These are phyloP conservation scores for Pammene aurita DNA, from an alignment of 2,888 invertebrate species.

Conservation along the genomic window DNA sequence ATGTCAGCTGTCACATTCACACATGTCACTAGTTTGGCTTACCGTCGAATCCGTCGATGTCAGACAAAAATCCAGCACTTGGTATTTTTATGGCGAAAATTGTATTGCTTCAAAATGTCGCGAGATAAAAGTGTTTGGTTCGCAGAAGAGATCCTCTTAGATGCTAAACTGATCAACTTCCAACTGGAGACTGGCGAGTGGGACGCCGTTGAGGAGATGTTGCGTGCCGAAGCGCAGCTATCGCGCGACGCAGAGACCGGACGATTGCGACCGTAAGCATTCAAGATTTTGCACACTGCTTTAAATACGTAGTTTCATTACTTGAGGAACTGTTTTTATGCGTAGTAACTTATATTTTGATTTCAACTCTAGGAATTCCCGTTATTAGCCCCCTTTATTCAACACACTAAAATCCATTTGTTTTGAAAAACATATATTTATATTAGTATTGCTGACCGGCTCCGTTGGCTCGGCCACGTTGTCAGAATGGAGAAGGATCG, in stretches of 20 bases:
- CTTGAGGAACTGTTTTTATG: no score
- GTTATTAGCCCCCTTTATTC: no score
- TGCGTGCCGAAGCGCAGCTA: slow-evolving; percentile 79
- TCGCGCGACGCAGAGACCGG: slow-evolving; percentile 79
- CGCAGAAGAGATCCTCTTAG: slow-evolving; percentile 78
- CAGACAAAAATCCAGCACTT: slow-evolving; percentile 11
- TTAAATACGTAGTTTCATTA: slow-evolving; percentile 5
- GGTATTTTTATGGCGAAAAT: slow-evolving; percentile 27
- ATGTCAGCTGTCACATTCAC: background rate
- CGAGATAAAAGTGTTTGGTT: slow-evolving; percentile 82
- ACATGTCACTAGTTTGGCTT: slow-evolving; percentile 3
- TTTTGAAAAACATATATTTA: background rate
- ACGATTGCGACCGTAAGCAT: slow-evolving; percentile 74
- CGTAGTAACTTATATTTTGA: no score
- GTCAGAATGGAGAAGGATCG: no score
- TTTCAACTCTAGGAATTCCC: no score
- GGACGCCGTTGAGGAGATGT: slow-evolving; percentile 80
- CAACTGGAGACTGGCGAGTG: slow-evolving; percentile 81
- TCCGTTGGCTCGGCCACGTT: no score
- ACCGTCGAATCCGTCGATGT: no score
- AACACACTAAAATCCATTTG: no score
- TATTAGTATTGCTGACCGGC: no score
- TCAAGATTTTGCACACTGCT: slow-evolving; percentile 18
- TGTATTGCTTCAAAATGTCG: slow-evolving; percentile 64
- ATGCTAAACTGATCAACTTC: slow-evolving; percentile 79